Evolutionary conservation across 1,140 invertebrate species (phyloP).

Genomic region (Plectus sambesii): DNA sequence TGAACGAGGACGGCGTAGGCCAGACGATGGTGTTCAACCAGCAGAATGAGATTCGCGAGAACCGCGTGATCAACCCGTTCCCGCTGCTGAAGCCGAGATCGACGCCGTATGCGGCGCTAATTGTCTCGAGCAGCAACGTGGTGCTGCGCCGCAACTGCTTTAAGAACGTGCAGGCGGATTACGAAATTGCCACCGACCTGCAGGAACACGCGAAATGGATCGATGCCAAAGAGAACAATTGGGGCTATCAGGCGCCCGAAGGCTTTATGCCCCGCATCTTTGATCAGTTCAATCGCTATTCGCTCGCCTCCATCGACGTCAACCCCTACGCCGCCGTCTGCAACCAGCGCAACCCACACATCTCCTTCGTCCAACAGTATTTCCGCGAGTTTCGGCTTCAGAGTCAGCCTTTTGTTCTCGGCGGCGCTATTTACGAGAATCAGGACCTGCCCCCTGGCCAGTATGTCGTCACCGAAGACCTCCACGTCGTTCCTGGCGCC

Average conservation of each 20-base stretch:
- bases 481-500: slow-evolving; percentile 75
- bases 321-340: slow-evolving; percentile 44
- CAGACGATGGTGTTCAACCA: slow-evolving; percentile 61
- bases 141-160: slow-evolving; percentile 79
- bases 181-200: slow-evolving; percentile 86
- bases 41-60: slow-evolving; percentile 73
- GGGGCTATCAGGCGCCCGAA: slow-evolving; percentile 55
- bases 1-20: slow-evolving; percentile 41
- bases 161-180: slow-evolving; percentile 73
- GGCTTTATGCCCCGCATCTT: slow-evolving; percentile 52
- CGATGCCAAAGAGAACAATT: slow-evolving; percentile 85
- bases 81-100: slow-evolving; percentile 57
- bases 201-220: slow-evolving; percentile 84
- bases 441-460: slow-evolving; percentile 72
- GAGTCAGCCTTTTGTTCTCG: slow-evolving; percentile 32
- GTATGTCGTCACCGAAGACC: slow-evolving; percentile 65
- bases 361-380: slow-evolving; percentile 33
- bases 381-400: slow-evolving; percentile 38
- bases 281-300: slow-evolving; percentile 45
- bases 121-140: slow-evolving; percentile 76
- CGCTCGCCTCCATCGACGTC: slow-evolving; percentile 38
- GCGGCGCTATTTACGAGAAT: slow-evolving; percentile 61
- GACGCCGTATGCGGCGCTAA: slow-evolving; percentile 57
- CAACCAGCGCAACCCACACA: slow-evolving; percentile 36
- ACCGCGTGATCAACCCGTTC: slow-evolving; percentile 75